Evolutionary conservation across 2,113 vertebrate genomes (phyloP), one percentile per base, ranked within the genome.

Genomic region (Orycteropus afer): DNA sequence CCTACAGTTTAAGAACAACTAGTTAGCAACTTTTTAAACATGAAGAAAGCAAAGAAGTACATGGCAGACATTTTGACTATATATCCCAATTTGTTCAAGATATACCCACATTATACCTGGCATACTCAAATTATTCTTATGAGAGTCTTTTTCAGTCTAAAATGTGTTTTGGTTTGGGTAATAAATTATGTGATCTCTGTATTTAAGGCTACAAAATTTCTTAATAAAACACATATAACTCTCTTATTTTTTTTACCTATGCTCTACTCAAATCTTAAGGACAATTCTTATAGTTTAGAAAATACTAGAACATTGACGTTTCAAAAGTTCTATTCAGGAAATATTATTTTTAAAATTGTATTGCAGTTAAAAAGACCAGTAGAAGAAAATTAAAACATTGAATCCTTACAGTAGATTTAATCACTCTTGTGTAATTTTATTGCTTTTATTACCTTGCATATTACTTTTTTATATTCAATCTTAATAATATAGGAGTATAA

Each of bases 301-400:
- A 87, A 73, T 37, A 89, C 51, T 83, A 91, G 13, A 84, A 78
- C 2, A 89, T 20, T 80, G 63, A 74, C 29, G 45, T 80, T 95
- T 84, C 23, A 51, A 79, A 93, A 80, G 49, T 53, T 87, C 25
- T 37, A 69, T 80, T 92, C 74, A 82, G 13, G n/a, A 32, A 84
- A 3, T 79, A 53, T 74, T 67, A 53, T n/a, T 65, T 34, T 77
- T 83, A n/a, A 69, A 76, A 78, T 73, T 92, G 29, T 57, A 34
- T 95, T 42, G 63, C 9, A 42, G 10, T 59, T 78, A 37, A 77
- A 81, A 91, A n/a, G n/a, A n/a, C n/a, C n/a, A n/a, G n/a, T n/a
- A n/a, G n/a, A n/a, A n/a, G n/a, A n/a, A n/a, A n/a, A n/a, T n/a
- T n/a, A n/a, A n/a, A n/a, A n/a, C n/a, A n/a, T n/a, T n/a, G n/a